Percentiles rank a stretch among this genome's conserved stretches.
These are phyloP conservation scores for Menura novaehollandiae DNA, from an alignment of 2,113 vertebrate genomes.

Conservation along the genomic window DNA sequence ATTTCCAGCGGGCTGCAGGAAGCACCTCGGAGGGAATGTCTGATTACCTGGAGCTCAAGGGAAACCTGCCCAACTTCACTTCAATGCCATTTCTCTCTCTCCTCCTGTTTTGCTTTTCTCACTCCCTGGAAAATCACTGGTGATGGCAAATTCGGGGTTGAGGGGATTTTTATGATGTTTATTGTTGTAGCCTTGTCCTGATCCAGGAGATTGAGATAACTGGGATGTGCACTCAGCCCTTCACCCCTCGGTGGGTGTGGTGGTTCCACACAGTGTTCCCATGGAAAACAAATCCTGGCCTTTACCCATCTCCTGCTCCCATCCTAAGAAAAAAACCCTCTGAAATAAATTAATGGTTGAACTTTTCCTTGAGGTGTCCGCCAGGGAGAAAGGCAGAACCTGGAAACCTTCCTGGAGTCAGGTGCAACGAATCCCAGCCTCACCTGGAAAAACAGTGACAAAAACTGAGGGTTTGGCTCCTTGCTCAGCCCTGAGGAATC, in stretches of 20 bases:
- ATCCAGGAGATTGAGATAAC: not conserved
- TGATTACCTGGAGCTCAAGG: not conserved
- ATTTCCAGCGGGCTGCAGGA: not conserved
- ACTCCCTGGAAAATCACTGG: not conserved
- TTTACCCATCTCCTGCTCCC: not conserved
- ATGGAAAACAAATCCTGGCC: not conserved
- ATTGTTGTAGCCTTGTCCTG: not conserved
- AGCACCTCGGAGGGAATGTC: not conserved
- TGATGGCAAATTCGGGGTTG: not conserved
- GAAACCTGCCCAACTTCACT: not conserved
- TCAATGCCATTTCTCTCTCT: not conserved
- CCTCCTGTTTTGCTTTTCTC: not conserved
- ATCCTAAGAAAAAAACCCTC: not conserved
- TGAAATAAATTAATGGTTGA: not conserved
- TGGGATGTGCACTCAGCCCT: not conserved
- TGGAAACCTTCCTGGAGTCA: too few species aligned
- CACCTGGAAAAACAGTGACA: not conserved
- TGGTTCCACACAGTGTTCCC: not conserved
- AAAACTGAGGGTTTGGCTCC: not conserved
- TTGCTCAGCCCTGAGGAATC: not conserved
- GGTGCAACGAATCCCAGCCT: not conserved
- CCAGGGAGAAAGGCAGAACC: not conserved
- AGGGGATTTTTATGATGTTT: not conserved
- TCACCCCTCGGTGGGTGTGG: not conserved
- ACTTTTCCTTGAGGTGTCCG: not conserved